phyloP scores from a whole-genome alignment of 1,140 invertebrate species.

The Lanistes nyassanus region DNA sequence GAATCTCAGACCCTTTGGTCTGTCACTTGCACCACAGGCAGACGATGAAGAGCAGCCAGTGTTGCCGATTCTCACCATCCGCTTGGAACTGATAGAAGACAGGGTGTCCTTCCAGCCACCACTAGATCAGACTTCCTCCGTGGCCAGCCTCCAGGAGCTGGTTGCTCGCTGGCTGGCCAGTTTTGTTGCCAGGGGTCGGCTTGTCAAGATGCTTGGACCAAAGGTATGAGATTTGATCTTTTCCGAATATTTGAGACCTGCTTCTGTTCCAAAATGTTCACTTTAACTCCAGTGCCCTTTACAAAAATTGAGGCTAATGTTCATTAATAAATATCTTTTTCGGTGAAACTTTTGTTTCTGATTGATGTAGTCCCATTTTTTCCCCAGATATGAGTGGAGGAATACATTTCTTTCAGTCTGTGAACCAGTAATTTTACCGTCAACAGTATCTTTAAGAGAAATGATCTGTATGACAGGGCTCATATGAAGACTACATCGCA shows the following conservation, averaged over 20 bases:
- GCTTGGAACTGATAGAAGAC: slow-evolving; percentile 63
- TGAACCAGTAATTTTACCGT: neutral
- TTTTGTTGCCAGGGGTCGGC: slow-evolving; percentile 58
- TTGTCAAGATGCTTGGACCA: slow-evolving; percentile 61
- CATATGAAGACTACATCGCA: slow-evolving; percentile 63
- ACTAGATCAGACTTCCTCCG: slow-evolving; percentile 60
- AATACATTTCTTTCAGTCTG: neutral
- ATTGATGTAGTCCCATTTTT: too few species aligned
- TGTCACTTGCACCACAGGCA: too few species aligned
- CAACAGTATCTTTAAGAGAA: neutral
- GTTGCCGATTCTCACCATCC: slow-evolving; percentile 61
- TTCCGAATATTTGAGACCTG: too few species aligned
- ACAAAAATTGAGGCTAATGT: too few species aligned
- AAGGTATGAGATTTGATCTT: slow-evolving; percentile 43
- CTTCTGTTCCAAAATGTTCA: too few species aligned
- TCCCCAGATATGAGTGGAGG: too few species aligned
- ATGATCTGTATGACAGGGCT: slow-evolving; percentile 48
- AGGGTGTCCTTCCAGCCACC: slow-evolving; percentile 60
- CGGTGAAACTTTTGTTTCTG: too few species aligned
- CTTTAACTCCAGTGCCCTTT: too few species aligned
- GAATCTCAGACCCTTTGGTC: too few species aligned
- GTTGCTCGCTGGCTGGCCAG: slow-evolving; percentile 60
- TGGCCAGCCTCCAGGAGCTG: slow-evolving; percentile 62
- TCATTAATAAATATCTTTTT: too few species aligned
- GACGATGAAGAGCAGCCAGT: slow-evolving; percentile 37